Evolutionary conservation across 2,113 vertebrate species (phyloP).

Genomic region (Oostethus manadensis): DNA sequence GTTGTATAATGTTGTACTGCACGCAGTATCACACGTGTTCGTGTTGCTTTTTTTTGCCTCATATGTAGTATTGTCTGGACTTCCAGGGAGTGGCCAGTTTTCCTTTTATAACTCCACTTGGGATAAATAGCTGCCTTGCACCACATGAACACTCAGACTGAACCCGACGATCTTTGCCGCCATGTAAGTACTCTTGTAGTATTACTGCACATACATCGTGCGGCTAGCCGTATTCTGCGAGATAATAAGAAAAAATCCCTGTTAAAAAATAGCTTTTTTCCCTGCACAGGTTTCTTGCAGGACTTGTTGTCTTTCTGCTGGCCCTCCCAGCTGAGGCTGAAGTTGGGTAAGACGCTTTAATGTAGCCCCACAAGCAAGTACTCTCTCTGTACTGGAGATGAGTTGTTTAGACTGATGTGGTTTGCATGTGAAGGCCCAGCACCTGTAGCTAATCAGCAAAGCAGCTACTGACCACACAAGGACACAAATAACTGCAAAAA

Average conservation of each 20-base stretch:
- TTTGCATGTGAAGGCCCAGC: neutral
- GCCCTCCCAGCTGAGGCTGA: constrained; percentile 54
- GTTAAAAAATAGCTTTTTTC: constrained; percentile 4
- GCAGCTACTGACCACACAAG: too few species aligned
- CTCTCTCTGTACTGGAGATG: neutral
- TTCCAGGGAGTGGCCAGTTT: constrained; percentile 44
- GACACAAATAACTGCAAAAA: too few species aligned
- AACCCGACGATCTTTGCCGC: neutral
- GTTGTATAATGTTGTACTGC: neutral
- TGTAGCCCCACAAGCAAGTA: neutral
- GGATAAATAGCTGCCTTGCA: constrained; percentile 34
- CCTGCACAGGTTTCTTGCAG: constrained; percentile 55
- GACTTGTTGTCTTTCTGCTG: constrained; percentile 51
- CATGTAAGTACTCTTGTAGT: constrained; percentile 45
- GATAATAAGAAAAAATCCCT: neutral
- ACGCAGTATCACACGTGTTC: neutral
- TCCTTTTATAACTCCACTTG: constrained; percentile 35
- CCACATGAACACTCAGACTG: neutral
- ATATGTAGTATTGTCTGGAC: constrained; percentile 7
- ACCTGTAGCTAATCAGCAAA: too few species aligned
- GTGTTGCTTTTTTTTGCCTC: neutral
- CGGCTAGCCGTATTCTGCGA: neutral
- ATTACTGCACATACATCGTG: neutral
- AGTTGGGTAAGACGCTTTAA: constrained; percentile 60
- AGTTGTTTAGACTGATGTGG: neutral